Evolutionary conservation across 2,113 vertebrate species (phyloP).

Genomic region (Mustelus asterias): DNA sequence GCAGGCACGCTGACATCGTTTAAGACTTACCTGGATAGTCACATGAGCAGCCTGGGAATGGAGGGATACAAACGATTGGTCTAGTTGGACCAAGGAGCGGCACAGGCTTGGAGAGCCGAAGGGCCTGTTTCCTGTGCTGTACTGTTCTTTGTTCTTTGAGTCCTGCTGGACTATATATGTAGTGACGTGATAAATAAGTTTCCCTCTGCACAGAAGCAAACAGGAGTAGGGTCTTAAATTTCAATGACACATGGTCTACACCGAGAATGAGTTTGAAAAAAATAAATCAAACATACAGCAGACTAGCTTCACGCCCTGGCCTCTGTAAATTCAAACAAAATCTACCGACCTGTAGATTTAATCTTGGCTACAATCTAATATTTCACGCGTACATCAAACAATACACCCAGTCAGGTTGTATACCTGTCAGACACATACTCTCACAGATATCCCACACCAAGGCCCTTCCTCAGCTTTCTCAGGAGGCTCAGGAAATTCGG

Average conservation of each 20-base stretch:
- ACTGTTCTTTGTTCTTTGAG: too few relatives aligned
- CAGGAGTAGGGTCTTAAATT: neutral
- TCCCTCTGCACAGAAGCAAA: neutral
- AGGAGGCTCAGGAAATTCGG: too few relatives aligned
- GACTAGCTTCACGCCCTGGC: neutral
- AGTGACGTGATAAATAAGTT: neutral
- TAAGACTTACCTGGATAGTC: too few relatives aligned
- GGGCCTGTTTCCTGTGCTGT: too few relatives aligned
- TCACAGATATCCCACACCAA: slow-evolving; percentile 40
- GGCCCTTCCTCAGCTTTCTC: neutral
- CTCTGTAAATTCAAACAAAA: neutral
- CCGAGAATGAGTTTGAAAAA: neutral
- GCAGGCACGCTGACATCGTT: too few relatives aligned
- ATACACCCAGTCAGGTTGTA: neutral
- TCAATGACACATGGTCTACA: neutral
- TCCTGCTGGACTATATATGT: neutral
- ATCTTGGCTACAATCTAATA: neutral
- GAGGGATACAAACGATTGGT: too few relatives aligned
- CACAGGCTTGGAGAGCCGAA: too few relatives aligned
- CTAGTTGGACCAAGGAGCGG: too few relatives aligned
- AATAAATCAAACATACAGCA: neutral
- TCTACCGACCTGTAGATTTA: neutral
- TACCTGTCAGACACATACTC: neutral
- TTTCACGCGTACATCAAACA: neutral
- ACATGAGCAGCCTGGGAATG: too few relatives aligned